Evolutionary conservation across 2,797 vertebrate genomes (phyloP), one percentile per base, ranked within the genome.

Genomic region (Typhlichthys eigenmanni): DNA sequence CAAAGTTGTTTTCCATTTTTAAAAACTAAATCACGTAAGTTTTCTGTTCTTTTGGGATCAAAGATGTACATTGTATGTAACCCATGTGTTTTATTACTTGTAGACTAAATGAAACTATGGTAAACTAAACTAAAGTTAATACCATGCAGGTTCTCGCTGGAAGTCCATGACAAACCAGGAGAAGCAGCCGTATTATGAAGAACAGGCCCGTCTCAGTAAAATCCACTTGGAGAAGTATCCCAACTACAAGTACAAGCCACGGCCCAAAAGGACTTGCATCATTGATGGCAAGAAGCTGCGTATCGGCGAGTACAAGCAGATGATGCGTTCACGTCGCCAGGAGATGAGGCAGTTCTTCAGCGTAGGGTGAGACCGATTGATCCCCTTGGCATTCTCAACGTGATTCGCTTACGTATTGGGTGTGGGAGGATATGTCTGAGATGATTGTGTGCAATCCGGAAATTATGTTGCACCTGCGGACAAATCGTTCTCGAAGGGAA

Each of bases 341-440:
- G 98, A 99, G 89, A 99, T 99, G 98, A 95, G 97, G 84, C 98
- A 99, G 91, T 99, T 99, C 91, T 99, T 99, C 88, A 99, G 96
- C 0, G 96, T 99, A 86, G 97, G 98, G 98, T 99, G 92, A 69
- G 95, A 89, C 13, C 13, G 94, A 94, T 17, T 24, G 24, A 24
- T 24, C 24, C 24, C 24, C 24, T 24, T 24, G 24, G 24, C 24
- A 24, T 24, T 24, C 24, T 24, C 24, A 24, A 24, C 24, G 24
- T 24, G 24, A 24, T 24, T 24, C 3, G 24, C 3, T 24, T 24
- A 24, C 3, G 24, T 8, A 38, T 9, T 38, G 34, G 34, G 34
- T 38, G 34, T 38, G 34, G 34, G 34, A 38, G 24, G 24, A 24
- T 24, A 24, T 38, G 34, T 38, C 34, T 7, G 8, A 6, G 34